A percentile compares a stretch with the other conserved stretches of the same genome.
phyloP scores from a whole-genome alignment of 1,140 invertebrate genomes.

The Drosophila elegans region DNA sequence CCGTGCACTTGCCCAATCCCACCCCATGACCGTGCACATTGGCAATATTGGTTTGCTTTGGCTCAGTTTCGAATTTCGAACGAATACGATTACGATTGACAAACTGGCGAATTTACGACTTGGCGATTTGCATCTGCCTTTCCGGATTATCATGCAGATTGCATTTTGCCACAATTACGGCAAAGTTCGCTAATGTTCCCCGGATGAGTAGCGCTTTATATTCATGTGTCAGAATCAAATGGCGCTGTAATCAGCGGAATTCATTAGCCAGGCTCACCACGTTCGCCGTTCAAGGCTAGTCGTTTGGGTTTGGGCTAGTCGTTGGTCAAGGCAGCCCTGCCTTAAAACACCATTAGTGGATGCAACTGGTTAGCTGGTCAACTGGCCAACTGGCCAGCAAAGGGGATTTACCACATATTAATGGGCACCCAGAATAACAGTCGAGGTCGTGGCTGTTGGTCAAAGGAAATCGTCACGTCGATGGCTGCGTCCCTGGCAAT shows the following conservation, averaged over 20 bases:
- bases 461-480: conserved; percentile 50
- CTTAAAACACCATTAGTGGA: conserved; percentile 29
- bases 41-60: conserved; percentile 47
- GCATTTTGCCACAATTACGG: conserved; percentile 50
- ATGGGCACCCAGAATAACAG: conserved; percentile 26
- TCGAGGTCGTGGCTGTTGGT: conserved; percentile 33
- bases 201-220: conserved; percentile 56
- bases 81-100: conserved; percentile 2
- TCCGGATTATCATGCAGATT: conserved; percentile 72
- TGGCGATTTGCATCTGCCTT: conserved; percentile 43
- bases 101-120: conserved; percentile 43
- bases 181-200: conserved; percentile 37
- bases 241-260: conserved; percentile 14
- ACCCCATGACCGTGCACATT: conserved; percentile 52
- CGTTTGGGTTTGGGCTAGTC: not conserved
- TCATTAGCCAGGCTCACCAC: conserved; percentile 46
- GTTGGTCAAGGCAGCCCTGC: conserved; percentile 27
- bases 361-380: conserved; percentile 3
- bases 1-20: conserved; percentile 35
- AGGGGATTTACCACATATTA: conserved; percentile 4
- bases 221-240: conserved; percentile 51
- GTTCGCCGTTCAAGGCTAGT: conserved; percentile 21
- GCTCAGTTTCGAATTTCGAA: conserved; percentile 42
- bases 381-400: not conserved
- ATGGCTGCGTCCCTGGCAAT: conserved; percentile 51